A percentile compares a stretch with the other conserved stretches of the same genome.
Evolutionary conservation across 2,888 invertebrate genomes (phyloP).

Genomic region (Polia nebulosa): DNA sequence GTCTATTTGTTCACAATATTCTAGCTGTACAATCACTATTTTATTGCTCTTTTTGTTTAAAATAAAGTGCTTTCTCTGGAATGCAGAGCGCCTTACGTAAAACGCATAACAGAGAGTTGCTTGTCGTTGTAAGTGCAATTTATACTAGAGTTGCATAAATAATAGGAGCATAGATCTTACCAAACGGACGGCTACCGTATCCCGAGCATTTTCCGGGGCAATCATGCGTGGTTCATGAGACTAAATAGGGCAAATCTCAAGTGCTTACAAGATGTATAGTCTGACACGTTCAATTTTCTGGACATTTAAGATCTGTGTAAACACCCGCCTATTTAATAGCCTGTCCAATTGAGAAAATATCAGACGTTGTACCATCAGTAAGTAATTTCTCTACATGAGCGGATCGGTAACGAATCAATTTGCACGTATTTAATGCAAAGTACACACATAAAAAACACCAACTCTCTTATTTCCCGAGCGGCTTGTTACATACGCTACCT

Average conservation of each 20-base stretch:
- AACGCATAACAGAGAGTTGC: conserved; percentile 47
- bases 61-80: conserved; percentile 16
- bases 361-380: neutral
- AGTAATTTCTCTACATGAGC: conserved; percentile 14
- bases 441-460: conserved; percentile 58
- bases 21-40: conserved; percentile 46
- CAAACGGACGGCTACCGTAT: conserved; percentile 1
- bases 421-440: conserved; percentile 58
- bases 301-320: neutral
- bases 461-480: conserved; percentile 67
- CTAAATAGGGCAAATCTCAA: neutral
- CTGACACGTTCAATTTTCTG: neutral
- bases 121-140: conserved; percentile 34
- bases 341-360: neutral
- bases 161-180: conserved; percentile 5
- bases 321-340: neutral
- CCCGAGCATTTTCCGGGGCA: neutral
- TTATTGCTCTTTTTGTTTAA: conserved; percentile 40
- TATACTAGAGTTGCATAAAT: conserved; percentile 32
- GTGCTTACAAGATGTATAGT: neutral
- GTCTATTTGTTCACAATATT: conserved; percentile 53
- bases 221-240: neutral
- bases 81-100: conserved; percentile 48
- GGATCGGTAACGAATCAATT: conserved; percentile 59
- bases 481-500: conserved; percentile 71